Evolutionary conservation across 2,797 vertebrate genomes (phyloP), one percentile per base, ranked within the genome.

Genomic region (Acanthornis magna): DNA sequence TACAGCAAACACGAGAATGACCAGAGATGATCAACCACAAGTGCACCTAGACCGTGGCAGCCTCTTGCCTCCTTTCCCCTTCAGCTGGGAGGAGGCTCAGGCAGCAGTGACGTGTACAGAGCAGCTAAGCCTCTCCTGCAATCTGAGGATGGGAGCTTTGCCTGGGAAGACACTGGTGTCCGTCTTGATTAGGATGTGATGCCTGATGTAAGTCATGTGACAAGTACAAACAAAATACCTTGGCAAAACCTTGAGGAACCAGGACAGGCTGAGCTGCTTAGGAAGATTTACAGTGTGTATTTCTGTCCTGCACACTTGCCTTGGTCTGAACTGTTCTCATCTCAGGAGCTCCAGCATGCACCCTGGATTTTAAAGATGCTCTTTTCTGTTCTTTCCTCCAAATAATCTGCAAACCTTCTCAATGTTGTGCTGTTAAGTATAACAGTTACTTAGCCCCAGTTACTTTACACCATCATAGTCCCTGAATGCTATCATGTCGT

Each of bases 211-310:
- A 96, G 89, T 96, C 95, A 96, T 77, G 95, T 96, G 95, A 95
- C 77, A 72, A 94, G 86, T 77, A 76, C 85, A 96, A 96, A 96
- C 88, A 96, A 97, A 96, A 96, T 96, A 97, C 96, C 95, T 96
- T 95, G 95, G 91, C 93, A 95, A 94, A 95, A 96, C 95, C 95
- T 94, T 90, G 77, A 91, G 94, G 91, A 95, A 93, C 91, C 96
- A 90, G 92, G 95, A 45, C 94, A 91, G 87, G 91, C 94, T 97
- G 96, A 97, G 96, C 97, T 89, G 95, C 97, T 97, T 97, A 97
- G 88, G 82, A 81, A 95, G 97, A 96, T 96, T 97, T 96, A 88
- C 94, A 71, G 73, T 4, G 43, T 86, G 93, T 97, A 97, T 97
- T 97, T 97, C 86, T 96, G 96, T 94, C 94, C 84, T 86, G 73